Evolutionary conservation across 2,797 vertebrate species (phyloP).

Genomic region (Trematomus bernacchii): DNA sequence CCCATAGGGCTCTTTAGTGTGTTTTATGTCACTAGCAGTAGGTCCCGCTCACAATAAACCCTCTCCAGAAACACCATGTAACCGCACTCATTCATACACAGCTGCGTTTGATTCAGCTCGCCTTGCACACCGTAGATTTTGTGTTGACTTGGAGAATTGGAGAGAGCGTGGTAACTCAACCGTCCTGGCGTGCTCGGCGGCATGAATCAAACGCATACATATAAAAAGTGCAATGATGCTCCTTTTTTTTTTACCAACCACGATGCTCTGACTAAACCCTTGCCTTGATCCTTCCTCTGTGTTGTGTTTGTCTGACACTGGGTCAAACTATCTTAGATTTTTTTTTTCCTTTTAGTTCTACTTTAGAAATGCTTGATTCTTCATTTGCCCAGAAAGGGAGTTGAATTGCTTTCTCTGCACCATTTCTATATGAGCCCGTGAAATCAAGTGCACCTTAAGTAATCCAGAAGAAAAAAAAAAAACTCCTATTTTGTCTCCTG

Average conservation of each 20-base stretch:
- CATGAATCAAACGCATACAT: conserved; percentile 69
- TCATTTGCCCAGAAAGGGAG: conserved; percentile 59
- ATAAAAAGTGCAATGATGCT: conserved; percentile 54
- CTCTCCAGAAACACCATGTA: conserved; percentile 49
- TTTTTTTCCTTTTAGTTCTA: conserved; percentile 69
- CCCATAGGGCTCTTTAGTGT: conserved; percentile 29
- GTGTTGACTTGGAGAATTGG: conserved; percentile 12
- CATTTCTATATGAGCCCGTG: conserved; percentile 58
- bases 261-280: conserved; percentile 69
- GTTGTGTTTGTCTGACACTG: conserved; percentile 73
- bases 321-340: conserved; percentile 63
- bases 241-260: conserved; percentile 59
- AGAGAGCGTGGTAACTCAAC: conserved; percentile 28
- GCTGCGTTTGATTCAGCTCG: conserved; percentile 67
- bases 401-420: conserved; percentile 64
- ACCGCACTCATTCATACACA: conserved; percentile 71
- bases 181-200: conserved; percentile 35
- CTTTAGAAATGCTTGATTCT: conserved; percentile 80
- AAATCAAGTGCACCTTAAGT: conserved; percentile 80
- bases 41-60: conserved; percentile 36
- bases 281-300: conserved; percentile 74
- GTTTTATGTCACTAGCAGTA: conserved; percentile 50
- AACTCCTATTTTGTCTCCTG: conserved; percentile 80
- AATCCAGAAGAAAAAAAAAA: conserved; percentile 62
- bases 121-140: conserved; percentile 48